These are phyloP conservation scores for Telmatherina bonti DNA, from an alignment of 2,797 vertebrate genomes.

Conservation along the genomic window DNA sequence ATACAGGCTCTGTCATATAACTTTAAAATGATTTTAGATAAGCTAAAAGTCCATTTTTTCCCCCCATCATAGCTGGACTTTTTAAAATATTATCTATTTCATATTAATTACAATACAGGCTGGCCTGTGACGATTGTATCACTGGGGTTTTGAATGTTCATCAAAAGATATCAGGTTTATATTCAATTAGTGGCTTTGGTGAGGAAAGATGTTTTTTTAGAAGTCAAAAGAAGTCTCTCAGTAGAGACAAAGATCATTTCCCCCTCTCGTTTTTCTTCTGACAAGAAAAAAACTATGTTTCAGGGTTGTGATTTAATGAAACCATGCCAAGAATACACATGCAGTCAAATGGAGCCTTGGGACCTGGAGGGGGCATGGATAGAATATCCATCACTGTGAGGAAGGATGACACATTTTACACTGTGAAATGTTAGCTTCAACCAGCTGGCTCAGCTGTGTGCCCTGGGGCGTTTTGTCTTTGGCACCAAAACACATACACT, in stretches of 20 bases:
- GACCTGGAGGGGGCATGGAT: constrained; percentile 57
- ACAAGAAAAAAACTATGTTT: constrained; percentile 51
- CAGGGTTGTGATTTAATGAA: constrained; percentile 67
- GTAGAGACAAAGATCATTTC: constrained; percentile 63
- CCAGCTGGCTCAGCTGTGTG: constrained; percentile 57
- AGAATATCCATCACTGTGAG: constrained; percentile 55
- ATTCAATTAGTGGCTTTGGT: constrained; percentile 51
- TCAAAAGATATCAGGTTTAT: constrained; percentile 57
- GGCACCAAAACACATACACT: constrained; percentile 32
- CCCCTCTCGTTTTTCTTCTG: constrained; percentile 45
- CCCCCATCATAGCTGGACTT: too few relatives aligned
- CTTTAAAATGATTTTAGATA: not conserved
- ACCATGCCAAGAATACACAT: constrained; percentile 39
- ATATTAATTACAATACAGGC: too few relatives aligned
- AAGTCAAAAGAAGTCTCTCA: constrained; percentile 56
- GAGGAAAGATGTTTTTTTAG: constrained; percentile 42
- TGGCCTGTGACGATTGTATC: too few relatives aligned
- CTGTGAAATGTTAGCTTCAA: constrained; percentile 51
- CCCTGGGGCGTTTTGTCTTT: constrained; percentile 52
- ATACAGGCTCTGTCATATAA: too few relatives aligned
- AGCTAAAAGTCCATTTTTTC: too few relatives aligned
- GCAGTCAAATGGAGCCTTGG: constrained; percentile 14
- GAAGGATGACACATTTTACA: constrained; percentile 58
- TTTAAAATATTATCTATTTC: too few relatives aligned
- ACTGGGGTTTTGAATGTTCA: not conserved